Evolutionary conservation across 2,888 invertebrate genomes (phyloP), one percentile per base, ranked within the genome.

Genomic region (Pseudolycoriella hygida): DNA sequence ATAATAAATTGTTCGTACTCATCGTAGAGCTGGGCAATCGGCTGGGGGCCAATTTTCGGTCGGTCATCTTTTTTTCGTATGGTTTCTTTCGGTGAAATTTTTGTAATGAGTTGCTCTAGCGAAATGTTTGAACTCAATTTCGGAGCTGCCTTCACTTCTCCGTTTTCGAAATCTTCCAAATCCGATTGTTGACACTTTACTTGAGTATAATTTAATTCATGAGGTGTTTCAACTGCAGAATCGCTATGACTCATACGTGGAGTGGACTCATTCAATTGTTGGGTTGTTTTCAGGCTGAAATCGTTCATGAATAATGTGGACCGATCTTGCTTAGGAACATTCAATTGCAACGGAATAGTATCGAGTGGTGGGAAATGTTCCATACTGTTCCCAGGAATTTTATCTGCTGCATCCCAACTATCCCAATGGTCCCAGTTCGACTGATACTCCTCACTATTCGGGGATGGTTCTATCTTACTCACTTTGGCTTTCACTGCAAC

Each of bases 1-100:
- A 40, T 40, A 17, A 40, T 40, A 19, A 40, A 40, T 40, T 40
- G 40, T 19, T 40, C 40, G 18, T 40, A 40, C 18, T 40, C 40
- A 19, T 40, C 40, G n/a, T 40, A 40, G 5, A 40, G 18, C 11
- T 19, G 17, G 5, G 6, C 18, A 17, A 40, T 40, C n/a, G 40
- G 18, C 18, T 15, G 40, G 3, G 17, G 12, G 8, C 18, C 18
- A 3, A n/a, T 8, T 40, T 10, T 17, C 3, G 17, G 15, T 17
- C 11, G 14, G 3, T 39, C 17, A 10, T 39, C 17, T 39, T 17
- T 14, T 17, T 39, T 39, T 17, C 4, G 3, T 6, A 25, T 25
- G 5, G 34, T 4, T 14, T 34, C 11, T 34, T 34, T 12, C 6
- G 34, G 15, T 14, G 34, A 34, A 34, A 12, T 4, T 37, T 15